Evolutionary conservation across 2,888 invertebrate species (phyloP), one percentile per base, ranked within the genome.

Genomic region (Atrina japonica): DNA sequence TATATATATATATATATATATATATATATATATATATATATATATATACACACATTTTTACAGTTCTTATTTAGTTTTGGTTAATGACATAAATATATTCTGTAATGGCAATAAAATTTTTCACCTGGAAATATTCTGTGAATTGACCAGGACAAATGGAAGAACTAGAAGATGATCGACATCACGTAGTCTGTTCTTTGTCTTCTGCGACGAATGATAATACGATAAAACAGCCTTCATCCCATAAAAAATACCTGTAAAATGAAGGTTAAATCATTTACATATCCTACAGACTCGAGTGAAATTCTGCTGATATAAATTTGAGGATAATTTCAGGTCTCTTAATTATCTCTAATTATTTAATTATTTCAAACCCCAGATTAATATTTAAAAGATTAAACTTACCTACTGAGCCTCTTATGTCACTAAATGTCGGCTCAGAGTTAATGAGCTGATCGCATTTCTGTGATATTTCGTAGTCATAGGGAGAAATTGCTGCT

Each of bases 181-280:
- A 60, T 88, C 89, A 49, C 80, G 64, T 30, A 90, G 78, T 40
- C 86, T 70, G 11, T 75, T 81, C 43, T 78, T 79, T n/a, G 86
- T 85, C 65, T 83, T 77, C 68, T 82, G 84, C 18, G 70, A 76
- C 30, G 88, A 82, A 73, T 90, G 90, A 72, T 87, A 85, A 76
- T 89, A 90, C 0, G 90, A 90, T 25, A 90, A 63, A 3, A 88
- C 86, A 16, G 90, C 89, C 70, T 89, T 90, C 88, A 89, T 88
- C 1, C 82, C 89, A 80, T 88, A 89, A 66, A 89, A 89, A 21
- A 85, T 85, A 29, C 90, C 90, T 89, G 72, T 11, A 76, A 55
- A 64, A 55, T 56, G 18, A 49, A 41, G 27, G 25, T 40, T n/a
- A 21, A 56, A 30, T 30, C 16, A n/a, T 35, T 9, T 18, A 40